Evolutionary conservation across 2,888 invertebrate genomes (phyloP).

Genomic region (Sclerodermus sp.): DNA sequence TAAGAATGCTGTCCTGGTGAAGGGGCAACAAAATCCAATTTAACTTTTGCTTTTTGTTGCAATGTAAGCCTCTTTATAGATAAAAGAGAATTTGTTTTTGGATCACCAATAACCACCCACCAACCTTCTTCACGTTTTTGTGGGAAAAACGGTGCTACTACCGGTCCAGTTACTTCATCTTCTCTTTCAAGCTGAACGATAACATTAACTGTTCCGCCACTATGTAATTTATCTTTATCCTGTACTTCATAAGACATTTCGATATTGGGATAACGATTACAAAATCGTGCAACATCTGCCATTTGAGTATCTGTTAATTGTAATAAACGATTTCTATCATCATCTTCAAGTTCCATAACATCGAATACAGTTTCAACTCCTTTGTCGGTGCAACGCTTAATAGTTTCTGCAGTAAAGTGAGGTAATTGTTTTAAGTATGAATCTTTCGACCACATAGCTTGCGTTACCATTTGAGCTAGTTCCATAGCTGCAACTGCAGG

Average conservation of each 20-base stretch:
- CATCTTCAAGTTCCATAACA: constrained; percentile 94
- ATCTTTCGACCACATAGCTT: constrained; percentile 99
- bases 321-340: constrained; percentile 76
- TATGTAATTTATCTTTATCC: constrained; percentile 73
- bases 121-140: constrained; percentile 90
- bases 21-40: constrained; percentile 92
- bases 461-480: constrained; percentile 98
- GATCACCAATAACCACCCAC: constrained; percentile 99
- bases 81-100: constrained; percentile 88
- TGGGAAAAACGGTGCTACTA: constrained; percentile 98
- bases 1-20: constrained; percentile 86
- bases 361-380: constrained; percentile 92
- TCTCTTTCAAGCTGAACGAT: constrained; percentile 92
- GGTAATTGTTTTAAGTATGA: constrained; percentile 96
- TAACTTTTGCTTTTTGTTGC: constrained; percentile 87
- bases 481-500: constrained; percentile 99
- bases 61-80: constrained; percentile 96
- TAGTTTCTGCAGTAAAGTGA: constrained; percentile 86
- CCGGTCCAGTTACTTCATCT: constrained; percentile 94
- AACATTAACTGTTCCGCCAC: constrained; percentile 84
- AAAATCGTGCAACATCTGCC: constrained; percentile 98
- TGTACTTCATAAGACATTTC: constrained; percentile 91
- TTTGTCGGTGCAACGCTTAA: constrained; percentile 89
- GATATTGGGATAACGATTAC: constrained; percentile 98
- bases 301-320: constrained; percentile 85